Evolutionary conservation across 2,888 invertebrate species (phyloP), one percentile per base, ranked within the genome.

Genomic region (Tetragonula carbonaria): DNA sequence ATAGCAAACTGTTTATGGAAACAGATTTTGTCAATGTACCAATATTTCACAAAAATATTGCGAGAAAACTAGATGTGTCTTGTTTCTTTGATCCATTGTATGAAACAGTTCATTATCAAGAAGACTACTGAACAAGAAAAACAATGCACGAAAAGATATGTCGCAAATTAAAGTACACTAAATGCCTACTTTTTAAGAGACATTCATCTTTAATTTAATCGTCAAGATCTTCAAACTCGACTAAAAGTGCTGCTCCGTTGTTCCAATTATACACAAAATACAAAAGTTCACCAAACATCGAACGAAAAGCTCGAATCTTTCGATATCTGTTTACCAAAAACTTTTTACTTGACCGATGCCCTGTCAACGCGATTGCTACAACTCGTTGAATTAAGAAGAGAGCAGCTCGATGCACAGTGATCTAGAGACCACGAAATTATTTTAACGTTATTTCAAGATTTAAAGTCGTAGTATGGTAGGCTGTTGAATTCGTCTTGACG

Each of bases 381-480:
- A 55, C 81, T 78, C 67, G 79, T 79, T 50, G 50, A 79, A 65
- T 79, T 59, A 57, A 66, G 66, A 28, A 23, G 70, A 76, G 70
- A 53, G 18, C n/a, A 63, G 28, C 16, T 51, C 45, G 65, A 82
- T 76, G 38, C 38, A 38, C 38, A 38, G 8, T 38, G 38, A 38
- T 38, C 38, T 38, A 8, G 38, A 38, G 38, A 38, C 8, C 38
- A 8, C 38, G 38, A 38, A 38, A 38, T 38, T 38, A 38, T 1
- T 38, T 38, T 38, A 38, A 8, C 38, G 38, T 38, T 8, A 38
- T 8, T 38, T 38, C 38, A 38, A 38, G 38, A 8, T 38, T 38
- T 38, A 38, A 38, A 38, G 38, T 38, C 38, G 5, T 38, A 38
- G 38, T 38, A 38, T 28, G 38, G 8, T 8, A 38, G 38, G 0